Base-by-base conservation (phyloP, 2,888 invertebrate genomes). In the Caenorhabditis sp. region DNA sequence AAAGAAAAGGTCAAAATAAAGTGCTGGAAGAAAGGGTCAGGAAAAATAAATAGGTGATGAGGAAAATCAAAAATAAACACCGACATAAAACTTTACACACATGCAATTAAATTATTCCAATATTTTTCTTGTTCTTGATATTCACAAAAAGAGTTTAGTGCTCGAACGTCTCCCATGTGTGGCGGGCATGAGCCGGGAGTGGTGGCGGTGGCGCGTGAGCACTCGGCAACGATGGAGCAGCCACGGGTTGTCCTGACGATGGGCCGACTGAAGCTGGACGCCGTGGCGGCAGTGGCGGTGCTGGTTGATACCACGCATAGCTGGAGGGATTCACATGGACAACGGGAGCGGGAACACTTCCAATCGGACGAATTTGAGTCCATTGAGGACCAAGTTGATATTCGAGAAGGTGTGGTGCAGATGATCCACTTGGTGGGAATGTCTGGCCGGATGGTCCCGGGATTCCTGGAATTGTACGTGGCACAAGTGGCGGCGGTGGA, bases 251-350 rank as follows among this genome's bases (percentile, higher is more conserved):
- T 8, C 47, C 58, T 5, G 76, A 54, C 59, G 44, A 69, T 8
- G 79, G 79, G 10, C 70, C 79, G 22, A 79, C 79, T 6, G 79
- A 79, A 8, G 70, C 54, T 1, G 79, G 79, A 10, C 79, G 76
- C 2, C 61, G 70, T 14, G 69, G 77, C 4, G 79, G 79, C 0
- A 63, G 64, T 4, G 61, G 79, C 12, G 79, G 79, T 7, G 79
- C 54, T 16, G 79, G 54, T 14, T 64, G 56, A n/a, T n/a, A n/a
- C 47, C 56, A 70, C 3, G 38, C 70, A 22, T 68, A 19, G 1
- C 38, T 41, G 1, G 26, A 26, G 1, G 35, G 59, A 35, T 51
- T 47, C 7, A 19, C 24, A 26, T 24, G 22, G 35, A 24, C 41
- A 16, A 41, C 44, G 14, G 63, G 41, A 3, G 26, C 22, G 5